Conservation (phyloP, 2,888 invertebrate species). For the Brachycybe producta region DNA sequence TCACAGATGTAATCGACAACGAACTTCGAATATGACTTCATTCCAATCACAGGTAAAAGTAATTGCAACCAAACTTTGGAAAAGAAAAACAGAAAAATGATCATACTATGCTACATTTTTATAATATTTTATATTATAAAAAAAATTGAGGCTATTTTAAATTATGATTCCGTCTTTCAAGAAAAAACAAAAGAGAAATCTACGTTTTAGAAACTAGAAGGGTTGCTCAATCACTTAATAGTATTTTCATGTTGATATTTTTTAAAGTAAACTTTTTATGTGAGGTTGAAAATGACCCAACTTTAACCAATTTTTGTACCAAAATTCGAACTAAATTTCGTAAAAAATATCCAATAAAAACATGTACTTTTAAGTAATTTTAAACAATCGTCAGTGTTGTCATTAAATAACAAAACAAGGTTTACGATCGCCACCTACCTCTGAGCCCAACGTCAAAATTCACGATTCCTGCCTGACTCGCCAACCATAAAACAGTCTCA, state of each 20-base stretch:
- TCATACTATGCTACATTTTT: neutral
- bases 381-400: neutral
- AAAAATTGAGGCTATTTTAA: neutral
- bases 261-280: too few species aligned
- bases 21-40: constrained; percentile 30
- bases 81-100: constrained; percentile 21
- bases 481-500: neutral
- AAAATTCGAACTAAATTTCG: neutral
- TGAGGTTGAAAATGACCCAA: too few species aligned
- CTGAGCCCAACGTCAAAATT: neutral
- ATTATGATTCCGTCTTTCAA: too few species aligned
- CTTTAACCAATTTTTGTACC: too few species aligned
- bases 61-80: constrained; percentile 36
- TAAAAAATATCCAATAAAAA: neutral
- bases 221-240: too few species aligned
- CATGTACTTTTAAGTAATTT: neutral
- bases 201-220: too few species aligned
- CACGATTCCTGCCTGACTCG: neutral
- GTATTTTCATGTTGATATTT: too few species aligned
- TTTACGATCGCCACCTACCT: neutral
- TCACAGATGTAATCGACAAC: constrained; percentile 33
- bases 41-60: constrained; percentile 32
- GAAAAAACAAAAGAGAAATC: too few species aligned
- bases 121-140: neutral
- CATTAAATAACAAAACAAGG: neutral